These are phyloP conservation scores for Parotia lawesii DNA, from an alignment of 2,113 vertebrate genomes.

Conservation along the genomic window DNA sequence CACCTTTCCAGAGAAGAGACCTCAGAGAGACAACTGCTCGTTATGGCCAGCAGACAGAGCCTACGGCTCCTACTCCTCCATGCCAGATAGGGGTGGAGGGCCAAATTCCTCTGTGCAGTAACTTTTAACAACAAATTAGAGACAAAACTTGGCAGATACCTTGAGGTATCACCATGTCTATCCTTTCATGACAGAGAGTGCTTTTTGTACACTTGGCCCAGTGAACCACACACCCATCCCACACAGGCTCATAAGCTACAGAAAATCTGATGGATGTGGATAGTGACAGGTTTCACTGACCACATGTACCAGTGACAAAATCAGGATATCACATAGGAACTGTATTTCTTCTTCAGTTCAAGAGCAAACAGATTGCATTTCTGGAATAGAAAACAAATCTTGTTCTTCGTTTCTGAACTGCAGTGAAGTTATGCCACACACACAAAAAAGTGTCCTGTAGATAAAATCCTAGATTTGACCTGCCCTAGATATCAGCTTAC, in stretches of 20 bases:
- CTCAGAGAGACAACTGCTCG: neutral
- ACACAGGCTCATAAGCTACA: neutral
- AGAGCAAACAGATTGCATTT: neutral
- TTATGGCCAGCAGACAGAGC: neutral
- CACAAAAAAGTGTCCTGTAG: neutral
- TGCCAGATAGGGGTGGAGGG: neutral
- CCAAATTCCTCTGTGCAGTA: neutral
- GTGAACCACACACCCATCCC: rapidly evolving
- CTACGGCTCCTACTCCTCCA: neutral
- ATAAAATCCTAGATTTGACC: neutral
- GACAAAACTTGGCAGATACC: neutral
- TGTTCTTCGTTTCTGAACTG: neutral
- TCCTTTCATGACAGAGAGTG: neutral
- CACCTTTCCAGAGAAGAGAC: neutral
- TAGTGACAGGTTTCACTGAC: neutral
- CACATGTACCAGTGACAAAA: neutral
- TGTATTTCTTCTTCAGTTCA: neutral
- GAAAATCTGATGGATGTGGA: neutral
- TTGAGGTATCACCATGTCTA: neutral
- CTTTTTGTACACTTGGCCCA: neutral
- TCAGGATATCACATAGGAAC: neutral
- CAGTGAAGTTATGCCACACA: neutral
- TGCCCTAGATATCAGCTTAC: neutral
- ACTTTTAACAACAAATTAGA: neutral
- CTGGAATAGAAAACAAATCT: neutral